Conservation (phyloP, 2,113 vertebrate genomes). For the Sclerurus mexicanus region DNA sequence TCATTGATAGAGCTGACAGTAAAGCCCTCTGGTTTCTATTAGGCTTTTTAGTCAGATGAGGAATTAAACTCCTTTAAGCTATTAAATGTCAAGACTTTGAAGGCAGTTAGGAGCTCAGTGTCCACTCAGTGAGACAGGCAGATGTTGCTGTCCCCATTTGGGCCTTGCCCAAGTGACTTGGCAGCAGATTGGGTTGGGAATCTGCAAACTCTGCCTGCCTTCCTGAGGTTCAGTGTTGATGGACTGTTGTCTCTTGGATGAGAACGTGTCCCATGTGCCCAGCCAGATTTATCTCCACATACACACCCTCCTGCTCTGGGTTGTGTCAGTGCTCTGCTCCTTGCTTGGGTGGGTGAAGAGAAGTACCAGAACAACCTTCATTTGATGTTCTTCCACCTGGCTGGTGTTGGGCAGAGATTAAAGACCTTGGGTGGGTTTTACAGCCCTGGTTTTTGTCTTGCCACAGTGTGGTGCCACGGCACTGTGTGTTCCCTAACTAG, state of each 20-base stretch:
- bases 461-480: constrained; percentile 30
- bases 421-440: not conserved
- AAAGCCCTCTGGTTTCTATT: not conserved
- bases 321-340: not conserved
- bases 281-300: not conserved
- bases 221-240: not conserved
- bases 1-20: not conserved
- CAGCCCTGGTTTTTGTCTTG: not conserved
- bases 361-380: not conserved
- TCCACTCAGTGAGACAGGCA: not conserved
- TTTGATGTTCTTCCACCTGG: not conserved
- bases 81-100: not conserved
- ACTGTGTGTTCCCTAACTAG: not conserved
- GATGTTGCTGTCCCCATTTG: not conserved
- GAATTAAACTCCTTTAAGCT: not conserved
- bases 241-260: not conserved
- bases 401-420: fast-evolving
- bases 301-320: not conserved
- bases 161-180: not conserved
- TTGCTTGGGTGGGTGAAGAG: not conserved
- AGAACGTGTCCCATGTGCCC: not conserved
- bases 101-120: not conserved
- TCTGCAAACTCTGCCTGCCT: not conserved
- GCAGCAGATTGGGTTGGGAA: not conserved
- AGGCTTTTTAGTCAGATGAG: not conserved